Percentiles rank a stretch among this genome's conserved stretches.
Evolutionary conservation across 1,140 invertebrate species (phyloP).

Genomic region (Ooceraea biroi): DNA sequence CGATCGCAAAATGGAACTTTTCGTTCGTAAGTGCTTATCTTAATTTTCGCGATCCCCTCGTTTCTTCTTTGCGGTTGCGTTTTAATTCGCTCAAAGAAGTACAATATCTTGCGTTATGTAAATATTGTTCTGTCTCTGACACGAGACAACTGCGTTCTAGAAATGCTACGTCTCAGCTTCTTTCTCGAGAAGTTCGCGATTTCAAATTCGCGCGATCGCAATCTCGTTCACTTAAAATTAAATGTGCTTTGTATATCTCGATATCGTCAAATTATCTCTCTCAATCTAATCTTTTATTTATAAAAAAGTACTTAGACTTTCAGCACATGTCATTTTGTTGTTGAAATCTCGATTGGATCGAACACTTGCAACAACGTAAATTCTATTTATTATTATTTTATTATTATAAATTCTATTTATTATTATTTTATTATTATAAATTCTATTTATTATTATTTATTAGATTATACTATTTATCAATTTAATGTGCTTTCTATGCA

Average conservation of each 20-base stretch:
- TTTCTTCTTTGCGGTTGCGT: neutral
- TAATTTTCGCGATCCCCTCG: slow-evolving; percentile 19
- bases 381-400: too few relatives aligned
- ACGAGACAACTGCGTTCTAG: slow-evolving; percentile 12
- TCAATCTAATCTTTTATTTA: neutral
- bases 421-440: too few relatives aligned
- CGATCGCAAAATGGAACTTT: neutral
- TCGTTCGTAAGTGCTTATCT: neutral
- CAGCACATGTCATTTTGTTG: too few relatives aligned
- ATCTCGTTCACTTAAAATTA: neutral
- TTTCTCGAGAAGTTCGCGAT: neutral
- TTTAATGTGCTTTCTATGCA: too few relatives aligned
- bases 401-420: too few relatives aligned
- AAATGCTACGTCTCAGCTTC: slow-evolving; percentile 11
- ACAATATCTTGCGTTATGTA: slow-evolving; percentile 36
- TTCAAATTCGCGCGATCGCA: neutral
- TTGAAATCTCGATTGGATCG: too few relatives aligned
- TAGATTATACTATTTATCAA: too few relatives aligned
- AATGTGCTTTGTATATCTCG: neutral
- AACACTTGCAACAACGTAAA: too few relatives aligned
- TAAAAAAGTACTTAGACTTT: too few relatives aligned
- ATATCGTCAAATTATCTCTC: neutral
- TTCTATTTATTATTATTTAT: too few relatives aligned
- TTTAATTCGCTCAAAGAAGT: slow-evolving; percentile 27
- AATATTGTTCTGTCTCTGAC: slow-evolving; percentile 20